Conservation (phyloP, 2,797 vertebrate species). For the Cuniculus paca region DNA sequence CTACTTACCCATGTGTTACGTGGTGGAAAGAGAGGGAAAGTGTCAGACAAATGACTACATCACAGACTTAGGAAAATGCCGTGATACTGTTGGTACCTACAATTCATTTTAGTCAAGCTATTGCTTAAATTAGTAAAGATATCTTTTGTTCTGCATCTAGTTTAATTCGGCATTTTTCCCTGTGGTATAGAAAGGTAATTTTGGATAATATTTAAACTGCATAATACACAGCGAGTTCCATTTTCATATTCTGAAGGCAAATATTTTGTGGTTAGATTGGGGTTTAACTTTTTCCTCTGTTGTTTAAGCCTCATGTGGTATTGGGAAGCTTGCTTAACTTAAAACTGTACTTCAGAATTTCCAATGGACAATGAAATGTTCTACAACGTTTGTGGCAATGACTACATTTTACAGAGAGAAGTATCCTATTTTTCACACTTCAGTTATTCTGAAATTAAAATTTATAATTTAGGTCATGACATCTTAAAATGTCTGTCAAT, state of each 20-base stretch:
- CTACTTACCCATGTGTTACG: background rate
- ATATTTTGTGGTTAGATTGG: background rate
- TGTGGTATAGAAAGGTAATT: background rate
- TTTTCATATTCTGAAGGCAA: background rate
- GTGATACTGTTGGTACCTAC: background rate
- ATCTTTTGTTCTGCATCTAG: background rate
- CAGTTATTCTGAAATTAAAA: constrained; percentile 11
- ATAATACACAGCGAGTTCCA: background rate
- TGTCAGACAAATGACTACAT: background rate
- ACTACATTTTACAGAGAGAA: background rate
- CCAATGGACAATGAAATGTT: background rate
- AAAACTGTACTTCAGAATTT: background rate
- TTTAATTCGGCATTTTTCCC: constrained; percentile 27
- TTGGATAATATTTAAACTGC: background rate
- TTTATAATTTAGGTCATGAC: background rate
- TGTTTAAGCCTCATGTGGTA: background rate
- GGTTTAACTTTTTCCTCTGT: background rate
- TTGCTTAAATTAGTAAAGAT: background rate
- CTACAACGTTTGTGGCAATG: background rate
- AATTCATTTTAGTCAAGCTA: background rate
- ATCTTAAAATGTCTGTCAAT: background rate
- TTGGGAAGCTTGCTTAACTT: background rate
- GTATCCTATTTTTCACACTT: background rate
- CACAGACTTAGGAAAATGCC: background rate
- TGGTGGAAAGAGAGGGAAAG: background rate